Conservation (phyloP, 2,113 vertebrate genomes). For the Xiphorhynchus elegans region DNA sequence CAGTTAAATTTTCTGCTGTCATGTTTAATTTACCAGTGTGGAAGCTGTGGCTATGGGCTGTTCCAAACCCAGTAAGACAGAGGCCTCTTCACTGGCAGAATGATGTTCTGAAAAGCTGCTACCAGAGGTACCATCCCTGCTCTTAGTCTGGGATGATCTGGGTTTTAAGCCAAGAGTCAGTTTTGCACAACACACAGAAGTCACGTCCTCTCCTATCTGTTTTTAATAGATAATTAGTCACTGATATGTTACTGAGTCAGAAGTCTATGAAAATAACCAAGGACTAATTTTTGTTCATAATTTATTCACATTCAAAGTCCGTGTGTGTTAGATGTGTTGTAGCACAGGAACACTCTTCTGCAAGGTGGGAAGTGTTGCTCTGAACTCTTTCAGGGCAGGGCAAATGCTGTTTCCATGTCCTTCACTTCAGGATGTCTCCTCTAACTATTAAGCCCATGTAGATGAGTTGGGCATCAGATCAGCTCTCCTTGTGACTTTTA, state of each 20-base stretch:
- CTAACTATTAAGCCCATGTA: accelerated
- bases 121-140: not conserved
- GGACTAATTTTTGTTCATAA: not conserved
- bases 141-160: not conserved
- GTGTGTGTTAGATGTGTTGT: not conserved
- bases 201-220: not conserved
- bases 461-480: not conserved
- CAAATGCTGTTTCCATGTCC: not conserved
- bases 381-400: not conserved
- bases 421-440: not conserved
- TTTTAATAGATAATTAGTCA: not conserved
- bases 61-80: not conserved
- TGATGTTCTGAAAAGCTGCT: not conserved
- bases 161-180: not conserved
- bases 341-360: not conserved
- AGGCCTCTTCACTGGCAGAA: not conserved
- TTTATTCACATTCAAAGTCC: not conserved
- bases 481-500: not conserved
- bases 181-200: not conserved
- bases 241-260: accelerated
- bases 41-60: not conserved
- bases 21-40: not conserved
- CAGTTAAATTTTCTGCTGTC: not conserved
- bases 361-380: not conserved
- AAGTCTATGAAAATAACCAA: not conserved